Evolutionary conservation across 1,140 invertebrate genomes (phyloP), one percentile per base, ranked within the genome.

Genomic region (Frieseomelitta varia): DNA sequence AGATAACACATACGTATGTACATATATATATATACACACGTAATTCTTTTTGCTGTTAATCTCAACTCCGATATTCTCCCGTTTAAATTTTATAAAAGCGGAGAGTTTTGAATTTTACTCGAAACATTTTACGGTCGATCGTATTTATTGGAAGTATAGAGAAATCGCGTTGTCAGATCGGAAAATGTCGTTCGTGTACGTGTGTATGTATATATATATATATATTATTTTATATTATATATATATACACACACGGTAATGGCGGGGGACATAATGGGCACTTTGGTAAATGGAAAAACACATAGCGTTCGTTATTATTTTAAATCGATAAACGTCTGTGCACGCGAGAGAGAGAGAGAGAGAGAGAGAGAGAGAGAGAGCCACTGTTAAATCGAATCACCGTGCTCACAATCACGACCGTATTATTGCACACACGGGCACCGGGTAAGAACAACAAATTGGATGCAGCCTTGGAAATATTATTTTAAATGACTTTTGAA

Each of bases 201-300:
- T n/a, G 12, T 69, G 21, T 39, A 8, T 10, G 8, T 39, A 8
- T 39, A 8, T 39, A 8, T 39, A 6, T 39, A 6, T 39, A 6
- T 39, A 8, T 39, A 8, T 8, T 47, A 6, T 47, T 39, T 0
- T 39, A 39, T 39, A 39, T 39, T 1, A 39, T 39, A 39, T 39
- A 4, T 39, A 39, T 4, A n/a, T 63, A 63, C 27, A 21, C 17
- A 24, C 47, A 27, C n/a, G 12, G 12, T 74, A 34, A 73, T 24
- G 30, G 14, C 14, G 14, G 30, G 39, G 1, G 11, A 47, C 19
- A 61, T 58, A 72, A 72, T 58, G 68, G 67, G 2, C 21, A 80
- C 67, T 80, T 80, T 71, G n/a, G 53, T 72, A 80, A 80, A 80
- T 80, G 79, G 68, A 80, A 73, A 80, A 80, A 80, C 67, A 72